Conservation (phyloP, 2,113 vertebrate genomes). For the Phyllopteryx taeniolatus region DNA sequence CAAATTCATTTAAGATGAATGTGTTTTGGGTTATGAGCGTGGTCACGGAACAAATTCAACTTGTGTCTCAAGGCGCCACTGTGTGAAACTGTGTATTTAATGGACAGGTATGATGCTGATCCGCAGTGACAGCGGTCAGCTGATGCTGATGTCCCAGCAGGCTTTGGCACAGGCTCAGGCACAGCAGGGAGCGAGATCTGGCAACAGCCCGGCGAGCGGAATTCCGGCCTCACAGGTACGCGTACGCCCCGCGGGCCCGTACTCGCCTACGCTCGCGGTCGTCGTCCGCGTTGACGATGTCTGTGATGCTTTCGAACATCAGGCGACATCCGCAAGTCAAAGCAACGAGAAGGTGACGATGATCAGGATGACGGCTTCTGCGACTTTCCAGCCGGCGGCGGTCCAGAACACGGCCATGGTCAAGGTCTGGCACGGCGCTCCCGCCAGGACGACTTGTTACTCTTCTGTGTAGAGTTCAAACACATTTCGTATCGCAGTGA, state of each 20-base stretch:
- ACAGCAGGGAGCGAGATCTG: constrained; percentile 67
- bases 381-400: constrained; percentile 62
- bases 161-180: constrained; percentile 72
- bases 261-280: background rate
- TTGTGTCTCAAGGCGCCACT: background rate
- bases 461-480: no score
- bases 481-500: no score
- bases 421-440: constrained; percentile 62
- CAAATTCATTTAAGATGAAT: no score
- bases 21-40: no score
- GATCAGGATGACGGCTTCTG: constrained; percentile 66
- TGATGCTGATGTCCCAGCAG: constrained; percentile 93
- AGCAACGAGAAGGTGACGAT: constrained; percentile 67
- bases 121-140: constrained; percentile 87
- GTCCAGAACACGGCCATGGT: constrained; percentile 68
- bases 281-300: background rate
- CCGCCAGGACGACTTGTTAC: background rate
- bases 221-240: constrained; percentile 77
- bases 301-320: background rate
- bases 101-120: constrained; percentile 86
- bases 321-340: constrained; percentile 74
- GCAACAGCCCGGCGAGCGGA: constrained; percentile 61
- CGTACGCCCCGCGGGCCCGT: background rate
- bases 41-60: no score
- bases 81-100: background rate